Evolutionary conservation across 2,797 vertebrate species (phyloP).

Genomic region (Brotula barbata): DNA sequence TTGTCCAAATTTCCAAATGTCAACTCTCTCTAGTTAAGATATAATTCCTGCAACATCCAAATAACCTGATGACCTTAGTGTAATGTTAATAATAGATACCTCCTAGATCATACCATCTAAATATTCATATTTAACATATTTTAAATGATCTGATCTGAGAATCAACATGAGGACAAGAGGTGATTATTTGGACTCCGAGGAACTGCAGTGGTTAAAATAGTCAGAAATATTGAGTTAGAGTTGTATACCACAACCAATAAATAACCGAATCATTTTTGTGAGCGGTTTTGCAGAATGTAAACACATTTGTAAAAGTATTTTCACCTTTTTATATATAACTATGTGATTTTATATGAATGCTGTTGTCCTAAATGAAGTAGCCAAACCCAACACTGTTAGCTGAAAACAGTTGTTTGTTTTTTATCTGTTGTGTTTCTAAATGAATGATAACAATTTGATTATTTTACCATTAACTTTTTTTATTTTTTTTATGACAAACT

Average conservation of each 20-base stretch:
- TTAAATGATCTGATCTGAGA: conserved; percentile 2
- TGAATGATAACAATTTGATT: conserved; percentile 68
- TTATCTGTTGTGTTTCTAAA: conserved; percentile 49
- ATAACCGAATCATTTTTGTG: conserved; percentile 40
- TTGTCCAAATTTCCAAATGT: background rate
- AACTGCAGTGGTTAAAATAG: conserved; percentile 15
- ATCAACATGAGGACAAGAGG: conserved; percentile 1
- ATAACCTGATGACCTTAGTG: background rate
- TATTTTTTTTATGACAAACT: conserved; percentile 56
- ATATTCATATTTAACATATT: conserved; percentile 11
- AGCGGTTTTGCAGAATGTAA: conserved; percentile 49
- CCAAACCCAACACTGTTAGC: conserved; percentile 69
- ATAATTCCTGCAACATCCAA: background rate
- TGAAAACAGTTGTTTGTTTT: conserved; percentile 60
- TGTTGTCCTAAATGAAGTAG: conserved; percentile 68
- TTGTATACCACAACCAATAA: conserved; percentile 29
- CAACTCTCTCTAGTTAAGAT: background rate
- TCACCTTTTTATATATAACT: conserved; percentile 39
- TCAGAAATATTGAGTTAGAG: conserved; percentile 12
- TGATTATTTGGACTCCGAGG: conserved; percentile 12
- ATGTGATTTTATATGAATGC: conserved; percentile 65
- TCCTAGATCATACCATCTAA: conserved; percentile 17
- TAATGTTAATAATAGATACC: conserved; percentile 12
- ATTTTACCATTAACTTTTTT: conserved; percentile 50
- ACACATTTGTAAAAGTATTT: conserved; percentile 45